Evolutionary conservation across 2,888 invertebrate species (phyloP), one percentile per base, ranked within the genome.

Genomic region (Watsonalla binaria): DNA sequence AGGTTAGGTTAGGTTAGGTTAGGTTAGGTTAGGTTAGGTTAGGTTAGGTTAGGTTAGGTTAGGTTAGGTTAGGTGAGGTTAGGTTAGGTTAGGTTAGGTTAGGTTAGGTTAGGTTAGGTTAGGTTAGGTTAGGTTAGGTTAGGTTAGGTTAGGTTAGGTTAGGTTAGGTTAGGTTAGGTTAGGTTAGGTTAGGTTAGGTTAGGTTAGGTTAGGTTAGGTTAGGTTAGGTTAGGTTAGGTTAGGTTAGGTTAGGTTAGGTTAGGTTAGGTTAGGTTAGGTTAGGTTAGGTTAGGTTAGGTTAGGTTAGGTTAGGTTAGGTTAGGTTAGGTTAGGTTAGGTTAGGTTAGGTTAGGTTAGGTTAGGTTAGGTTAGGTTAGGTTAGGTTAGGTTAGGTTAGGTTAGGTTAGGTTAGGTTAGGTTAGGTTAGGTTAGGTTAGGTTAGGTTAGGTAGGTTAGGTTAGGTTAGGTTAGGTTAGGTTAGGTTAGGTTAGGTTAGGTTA

Each of bases 291-390:
- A 65, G 63, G 65, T 63, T 63, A 61, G 63, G 62, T 61, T 63
- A 62, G 62, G 63, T 61, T 63, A 62, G 61, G 62, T 62, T 65
- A 63, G 65, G 63, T 64, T 65, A 62, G 66, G 63, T 63, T 61
- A 63, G 66, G 66, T 65, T 63, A 65, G 65, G 62, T 62, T 63
- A 62, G 65, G 65, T 65, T 63, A 63, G 67, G 62, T 64, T 64
- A 64, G 65, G 64, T 63, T 63, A 61, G 67, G 65, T 64, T 62
- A 62, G 67, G 65, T 65, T 62, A 63, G 64, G 66, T 63, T 63
- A 60, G 62, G 59, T 60, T 62, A 62, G 63, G 63, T 65, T 65
- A 62, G 65, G 65, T 63, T 60, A 35, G 35, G 35, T 35, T 35
- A 35, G 35, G 35, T 35, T 35, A 35, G 35, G 35, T 35, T 35